These are phyloP conservation scores for Oreochromis aureus DNA, from an alignment of 2,113 vertebrate species.

Conservation along the genomic window DNA sequence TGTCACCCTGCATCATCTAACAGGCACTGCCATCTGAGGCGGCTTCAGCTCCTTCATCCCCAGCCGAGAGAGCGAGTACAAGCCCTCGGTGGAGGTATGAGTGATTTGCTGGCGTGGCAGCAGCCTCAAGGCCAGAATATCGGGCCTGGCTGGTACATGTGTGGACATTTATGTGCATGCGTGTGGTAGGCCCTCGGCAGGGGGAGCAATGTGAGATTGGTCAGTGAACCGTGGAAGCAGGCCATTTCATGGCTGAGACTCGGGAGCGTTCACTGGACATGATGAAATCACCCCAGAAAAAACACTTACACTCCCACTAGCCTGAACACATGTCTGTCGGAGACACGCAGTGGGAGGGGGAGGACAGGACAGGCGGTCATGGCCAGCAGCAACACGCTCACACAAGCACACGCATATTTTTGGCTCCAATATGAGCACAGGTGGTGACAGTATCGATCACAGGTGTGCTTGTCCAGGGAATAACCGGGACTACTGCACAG, in stretches of 20 bases:
- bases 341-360: not conserved
- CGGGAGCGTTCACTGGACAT: slow-evolving; percentile 25
- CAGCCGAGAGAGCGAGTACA: not conserved
- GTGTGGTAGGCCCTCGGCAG: not conserved
- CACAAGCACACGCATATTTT: not conserved
- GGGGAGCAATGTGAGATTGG: slow-evolving; percentile 20
- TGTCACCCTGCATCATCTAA: slow-evolving; percentile 41
- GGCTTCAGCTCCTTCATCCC: slow-evolving; percentile 1
- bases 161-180: not conserved
- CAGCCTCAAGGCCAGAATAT: slow-evolving; percentile 4
- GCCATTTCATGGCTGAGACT: slow-evolving; percentile 51
- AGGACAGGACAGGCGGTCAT: not conserved
- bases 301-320: slow-evolving; percentile 19
- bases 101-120: not conserved
- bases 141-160: not conserved
- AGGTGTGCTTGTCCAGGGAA: slow-evolving; percentile 51
- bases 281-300: slow-evolving; percentile 42
- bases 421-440: slow-evolving; percentile 52
- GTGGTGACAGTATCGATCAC: slow-evolving; percentile 51
- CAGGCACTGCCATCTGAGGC: not conserved
- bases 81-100: not conserved
- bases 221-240: slow-evolving; percentile 46
- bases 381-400: slow-evolving; percentile 5
- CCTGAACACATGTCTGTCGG: slow-evolving; percentile 38
- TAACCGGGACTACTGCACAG: slow-evolving; percentile 23